phyloP scores from a whole-genome alignment of 2,113 vertebrate species.

The Rana temporaria region DNA sequence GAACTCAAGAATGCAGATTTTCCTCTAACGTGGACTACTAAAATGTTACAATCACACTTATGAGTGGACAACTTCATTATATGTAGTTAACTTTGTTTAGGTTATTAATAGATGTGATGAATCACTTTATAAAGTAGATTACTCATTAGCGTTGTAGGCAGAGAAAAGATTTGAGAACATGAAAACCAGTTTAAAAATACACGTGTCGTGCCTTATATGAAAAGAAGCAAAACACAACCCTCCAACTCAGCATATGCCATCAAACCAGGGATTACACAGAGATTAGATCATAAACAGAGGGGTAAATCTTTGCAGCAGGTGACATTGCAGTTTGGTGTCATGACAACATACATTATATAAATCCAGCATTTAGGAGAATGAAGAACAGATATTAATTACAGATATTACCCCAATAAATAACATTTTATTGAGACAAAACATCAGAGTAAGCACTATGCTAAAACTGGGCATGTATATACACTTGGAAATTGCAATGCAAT shows the following conservation, averaged over 20 bases:
- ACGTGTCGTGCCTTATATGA: background rate
- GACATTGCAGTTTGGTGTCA: no score
- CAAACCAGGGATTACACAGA: background rate
- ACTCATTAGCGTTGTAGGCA: constrained; percentile 32
- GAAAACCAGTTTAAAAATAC: constrained; percentile 28
- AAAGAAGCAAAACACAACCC: background rate
- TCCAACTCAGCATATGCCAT: background rate
- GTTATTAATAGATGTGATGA: constrained; percentile 48
- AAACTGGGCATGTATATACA: no score
- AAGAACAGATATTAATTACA: no score
- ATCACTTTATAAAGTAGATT: constrained; percentile 13
- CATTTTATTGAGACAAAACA: no score
- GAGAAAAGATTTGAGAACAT: background rate
- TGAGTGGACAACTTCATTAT: constrained; percentile 9
- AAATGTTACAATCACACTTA: background rate
- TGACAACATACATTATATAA: no score
- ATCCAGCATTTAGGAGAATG: no score
- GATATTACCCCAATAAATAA: no score
- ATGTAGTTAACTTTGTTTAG: background rate
- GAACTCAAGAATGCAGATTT: background rate
- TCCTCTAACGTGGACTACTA: background rate
- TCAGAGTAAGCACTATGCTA: no score
- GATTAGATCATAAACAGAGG: background rate
- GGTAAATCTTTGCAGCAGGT: no score
- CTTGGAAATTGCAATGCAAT: no score